Conservation (phyloP, 2,797 vertebrate species). For the Eleutherodactylus coqui region DNA sequence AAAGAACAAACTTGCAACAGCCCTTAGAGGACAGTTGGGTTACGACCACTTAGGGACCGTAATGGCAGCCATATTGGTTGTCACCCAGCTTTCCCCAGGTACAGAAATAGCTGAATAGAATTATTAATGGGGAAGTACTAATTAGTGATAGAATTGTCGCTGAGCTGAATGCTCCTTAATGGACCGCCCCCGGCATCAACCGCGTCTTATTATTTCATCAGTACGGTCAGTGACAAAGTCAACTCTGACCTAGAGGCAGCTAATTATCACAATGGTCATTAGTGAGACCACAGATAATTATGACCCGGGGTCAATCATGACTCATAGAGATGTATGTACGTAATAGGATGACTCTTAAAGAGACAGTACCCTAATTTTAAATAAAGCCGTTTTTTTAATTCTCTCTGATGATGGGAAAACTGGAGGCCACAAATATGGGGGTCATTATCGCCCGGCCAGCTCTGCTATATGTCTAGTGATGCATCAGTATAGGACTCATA, state of each 20-base stretch:
- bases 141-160: neutral
- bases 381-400: too few relatives aligned
- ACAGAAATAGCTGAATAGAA: neutral
- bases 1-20: too few relatives aligned
- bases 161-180: neutral
- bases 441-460: too few relatives aligned
- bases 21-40: neutral
- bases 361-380: neutral
- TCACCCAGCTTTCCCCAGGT: neutral
- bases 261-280: neutral
- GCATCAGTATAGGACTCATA: too few relatives aligned
- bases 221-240: neutral
- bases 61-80: too few relatives aligned
- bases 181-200: neutral
- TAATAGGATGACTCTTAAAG: neutral
- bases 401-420: neutral
- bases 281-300: neutral
- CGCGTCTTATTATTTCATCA: neutral
- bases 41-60: neutral
- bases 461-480: too few relatives aligned
- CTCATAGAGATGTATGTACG: neutral
- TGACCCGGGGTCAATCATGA: neutral
- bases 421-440: neutral
- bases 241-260: slow-evolving; percentile 2
- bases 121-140: neutral